Evolutionary conservation across 2,888 invertebrate genomes (phyloP).

Genomic region (Drosophila monieri): DNA sequence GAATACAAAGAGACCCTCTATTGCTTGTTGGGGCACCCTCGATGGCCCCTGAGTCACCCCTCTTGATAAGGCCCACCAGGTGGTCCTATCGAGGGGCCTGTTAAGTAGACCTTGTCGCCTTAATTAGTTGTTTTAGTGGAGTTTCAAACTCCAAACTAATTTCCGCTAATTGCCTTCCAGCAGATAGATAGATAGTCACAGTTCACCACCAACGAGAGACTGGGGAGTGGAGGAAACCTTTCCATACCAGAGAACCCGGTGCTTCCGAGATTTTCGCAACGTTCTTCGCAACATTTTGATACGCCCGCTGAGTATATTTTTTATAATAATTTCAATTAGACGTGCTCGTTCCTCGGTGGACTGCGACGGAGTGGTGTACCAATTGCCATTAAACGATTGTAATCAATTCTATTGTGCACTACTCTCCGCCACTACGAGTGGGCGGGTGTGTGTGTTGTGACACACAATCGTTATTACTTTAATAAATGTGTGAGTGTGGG

Average conservation of each 20-base stretch:
- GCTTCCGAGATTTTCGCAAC: conserved; percentile 30
- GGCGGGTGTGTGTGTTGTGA: conserved; percentile 26
- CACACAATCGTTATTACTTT: conserved; percentile 42
- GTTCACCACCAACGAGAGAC: no score
- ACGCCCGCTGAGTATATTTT: conserved; percentile 2
- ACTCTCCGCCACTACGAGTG: conserved; percentile 18
- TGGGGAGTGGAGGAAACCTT: not conserved
- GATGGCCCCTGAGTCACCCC: not conserved
- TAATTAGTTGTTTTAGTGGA: conserved; percentile 13
- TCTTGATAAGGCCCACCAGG: conserved; percentile 14
- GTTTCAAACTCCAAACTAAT: conserved; percentile 12
- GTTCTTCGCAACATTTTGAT: conserved; percentile 30
- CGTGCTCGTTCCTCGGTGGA: conserved; percentile 30
- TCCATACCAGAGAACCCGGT: conserved; percentile 22
- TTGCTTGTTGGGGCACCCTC: not conserved
- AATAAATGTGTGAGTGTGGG: not conserved
- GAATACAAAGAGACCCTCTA: not conserved
- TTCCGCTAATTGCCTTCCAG: conserved; percentile 22
- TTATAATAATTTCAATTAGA: conserved; percentile 42
- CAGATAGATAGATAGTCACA: no score
- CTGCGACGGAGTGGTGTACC: conserved; percentile 41
- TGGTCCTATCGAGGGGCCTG: conserved; percentile 19
- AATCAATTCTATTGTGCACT: conserved; percentile 50
- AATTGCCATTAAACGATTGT: conserved; percentile 50
- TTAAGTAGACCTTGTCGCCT: not conserved